A percentile compares a stretch with the other conserved stretches of the same genome.
phyloP scores from a whole-genome alignment of 2,113 vertebrate species.

The Synodontis membranacea region DNA sequence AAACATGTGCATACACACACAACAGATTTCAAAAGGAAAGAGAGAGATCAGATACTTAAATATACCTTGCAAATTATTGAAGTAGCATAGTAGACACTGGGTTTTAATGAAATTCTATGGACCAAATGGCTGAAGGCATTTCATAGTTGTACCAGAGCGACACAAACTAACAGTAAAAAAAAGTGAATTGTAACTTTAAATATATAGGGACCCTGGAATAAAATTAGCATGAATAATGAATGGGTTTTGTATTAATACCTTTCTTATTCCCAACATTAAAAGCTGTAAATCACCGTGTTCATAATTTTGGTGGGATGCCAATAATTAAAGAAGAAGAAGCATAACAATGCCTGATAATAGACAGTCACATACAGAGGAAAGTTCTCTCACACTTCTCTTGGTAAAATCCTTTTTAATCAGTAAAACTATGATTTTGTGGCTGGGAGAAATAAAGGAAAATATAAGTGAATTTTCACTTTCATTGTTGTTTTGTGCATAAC shows the following conservation, averaged over 20 bases:
- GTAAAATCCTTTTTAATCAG: constrained; percentile 36
- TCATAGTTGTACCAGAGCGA: not conserved
- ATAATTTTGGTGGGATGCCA: not conserved
- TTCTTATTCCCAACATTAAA: not conserved
- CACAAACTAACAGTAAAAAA: not conserved
- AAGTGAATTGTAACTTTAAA: not conserved
- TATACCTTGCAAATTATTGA: not conserved
- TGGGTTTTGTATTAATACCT: not conserved
- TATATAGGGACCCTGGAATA: not conserved
- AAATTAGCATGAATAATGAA: not conserved
- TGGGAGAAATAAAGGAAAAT: constrained; percentile 65
- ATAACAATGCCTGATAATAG: constrained; percentile 48
- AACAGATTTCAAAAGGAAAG: not conserved
- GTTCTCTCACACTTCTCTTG: not conserved
- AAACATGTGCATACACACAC: not conserved
- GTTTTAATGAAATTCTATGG: not conserved
- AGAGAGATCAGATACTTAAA: not conserved
- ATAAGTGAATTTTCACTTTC: constrained; percentile 49
- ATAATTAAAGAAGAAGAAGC: constrained; percentile 10
- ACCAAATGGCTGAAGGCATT: not conserved
- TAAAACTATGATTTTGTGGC: constrained; percentile 18
- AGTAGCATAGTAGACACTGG: not conserved
- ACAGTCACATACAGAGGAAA: not conserved
- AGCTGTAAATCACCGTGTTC: not conserved
- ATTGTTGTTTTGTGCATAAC: constrained; percentile 66